Percentiles rank a stretch among this genome's conserved stretches.
phyloP scores from a whole-genome alignment of 1,140 invertebrate genomes.

The Caenorhabditis briggsae region DNA sequence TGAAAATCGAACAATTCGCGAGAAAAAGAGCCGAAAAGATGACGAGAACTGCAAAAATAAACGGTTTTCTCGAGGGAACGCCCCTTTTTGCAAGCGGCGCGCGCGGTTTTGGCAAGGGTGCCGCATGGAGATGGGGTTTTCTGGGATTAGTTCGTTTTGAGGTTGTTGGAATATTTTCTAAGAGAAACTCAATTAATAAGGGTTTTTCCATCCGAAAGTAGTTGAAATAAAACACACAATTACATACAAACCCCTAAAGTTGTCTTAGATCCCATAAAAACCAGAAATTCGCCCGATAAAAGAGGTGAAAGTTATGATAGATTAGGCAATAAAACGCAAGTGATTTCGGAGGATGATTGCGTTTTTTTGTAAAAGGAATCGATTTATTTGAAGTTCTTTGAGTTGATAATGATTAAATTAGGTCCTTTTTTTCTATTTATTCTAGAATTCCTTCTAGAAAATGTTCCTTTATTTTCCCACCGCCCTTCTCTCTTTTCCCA shows the following conservation, averaged over 20 bases:
- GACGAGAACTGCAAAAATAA: slow-evolving; percentile 39
- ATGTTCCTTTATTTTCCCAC: too few relatives aligned
- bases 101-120: neutral
- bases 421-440: neutral
- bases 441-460: neutral
- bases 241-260: too few relatives aligned
- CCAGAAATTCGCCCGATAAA: slow-evolving; percentile 1
- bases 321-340: neutral
- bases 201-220: neutral
- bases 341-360: neutral
- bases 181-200: too few relatives aligned
- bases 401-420: too few relatives aligned
- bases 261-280: neutral
- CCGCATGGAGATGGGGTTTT: neutral
- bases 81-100: slow-evolving; percentile 27
- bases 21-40: neutral
- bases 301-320: slow-evolving; percentile 31
- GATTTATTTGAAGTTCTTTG: too few relatives aligned
- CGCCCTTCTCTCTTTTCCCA: neutral
- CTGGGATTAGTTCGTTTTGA: too few relatives aligned
- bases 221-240: neutral
- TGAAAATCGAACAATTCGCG: neutral
- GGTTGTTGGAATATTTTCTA: too few relatives aligned
- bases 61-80: neutral
- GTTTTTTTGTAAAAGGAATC: neutral